phyloP scores from a whole-genome alignment of 1,140 invertebrate species.

The Harlomillsia oculata region DNA sequence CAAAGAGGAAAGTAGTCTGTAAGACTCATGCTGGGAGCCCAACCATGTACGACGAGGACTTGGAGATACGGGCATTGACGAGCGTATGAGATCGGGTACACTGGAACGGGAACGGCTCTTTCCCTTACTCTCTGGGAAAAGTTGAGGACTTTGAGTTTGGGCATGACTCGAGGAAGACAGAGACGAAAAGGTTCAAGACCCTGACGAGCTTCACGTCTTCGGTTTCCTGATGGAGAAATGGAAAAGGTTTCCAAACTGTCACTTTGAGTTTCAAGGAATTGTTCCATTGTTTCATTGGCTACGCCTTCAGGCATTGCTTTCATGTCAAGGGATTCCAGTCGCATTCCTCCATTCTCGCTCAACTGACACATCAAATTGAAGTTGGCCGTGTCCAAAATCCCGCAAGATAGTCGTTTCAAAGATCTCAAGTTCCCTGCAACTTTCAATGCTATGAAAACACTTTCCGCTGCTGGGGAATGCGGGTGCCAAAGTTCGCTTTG shows the following conservation, averaged over 20 bases:
- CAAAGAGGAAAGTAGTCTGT: conserved; percentile 1
- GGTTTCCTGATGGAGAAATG: neutral
- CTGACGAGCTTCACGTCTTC: neutral
- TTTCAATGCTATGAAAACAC: neutral
- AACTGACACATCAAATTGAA: neutral
- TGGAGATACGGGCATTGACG: neutral
- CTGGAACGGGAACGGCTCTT: neutral
- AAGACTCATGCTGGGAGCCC: neutral
- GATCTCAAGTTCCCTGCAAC: neutral
- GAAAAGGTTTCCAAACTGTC: neutral
- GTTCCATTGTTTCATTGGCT: neutral
- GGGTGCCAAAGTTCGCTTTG: neutral
- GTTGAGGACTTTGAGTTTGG: neutral
- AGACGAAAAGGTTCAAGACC: neutral
- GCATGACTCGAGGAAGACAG: neutral
- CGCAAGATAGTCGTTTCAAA: conserved; percentile 1
- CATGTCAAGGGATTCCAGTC: neutral
- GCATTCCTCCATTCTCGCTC: neutral
- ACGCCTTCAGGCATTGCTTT: neutral
- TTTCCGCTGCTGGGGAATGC: neutral
- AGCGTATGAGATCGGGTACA: conserved; percentile 5
- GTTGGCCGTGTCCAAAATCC: conserved; percentile 1
- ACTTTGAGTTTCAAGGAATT: neutral
- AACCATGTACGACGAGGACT: conserved; percentile 1
- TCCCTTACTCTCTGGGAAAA: neutral